phyloP scores from a whole-genome alignment of 1,140 invertebrate species.

The Agrilus planipennis region DNA sequence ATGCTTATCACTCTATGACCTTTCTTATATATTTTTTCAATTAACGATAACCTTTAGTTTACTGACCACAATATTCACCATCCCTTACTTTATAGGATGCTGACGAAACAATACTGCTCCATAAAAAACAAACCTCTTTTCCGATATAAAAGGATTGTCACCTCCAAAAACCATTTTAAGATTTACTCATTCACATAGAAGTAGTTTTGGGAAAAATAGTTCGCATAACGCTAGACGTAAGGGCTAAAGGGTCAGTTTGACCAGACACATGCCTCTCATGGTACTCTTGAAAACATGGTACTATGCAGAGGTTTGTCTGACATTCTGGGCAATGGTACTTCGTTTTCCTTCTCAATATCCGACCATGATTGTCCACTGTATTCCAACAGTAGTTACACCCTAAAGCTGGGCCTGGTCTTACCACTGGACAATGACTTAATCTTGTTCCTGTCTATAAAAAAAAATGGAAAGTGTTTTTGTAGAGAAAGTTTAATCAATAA shows the following conservation, averaged over 20 bases:
- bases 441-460: constrained; percentile 28
- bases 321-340: constrained; percentile 82
- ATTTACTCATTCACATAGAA: constrained; percentile 26
- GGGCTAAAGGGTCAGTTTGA: constrained; percentile 24
- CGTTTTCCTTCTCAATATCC: constrained; percentile 70
- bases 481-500: too few relatives aligned
- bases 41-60: too few relatives aligned
- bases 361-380: constrained; percentile 64
- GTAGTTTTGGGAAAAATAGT: constrained; percentile 36
- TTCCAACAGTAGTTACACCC: constrained; percentile 81
- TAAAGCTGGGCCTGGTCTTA: constrained; percentile 64
- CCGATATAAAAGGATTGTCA: too few relatives aligned
- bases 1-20: too few relatives aligned
- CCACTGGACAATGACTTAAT: constrained; percentile 61
- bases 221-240: constrained; percentile 28
- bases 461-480: constrained; percentile 5
- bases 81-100: too few relatives aligned
- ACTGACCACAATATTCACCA: too few relatives aligned
- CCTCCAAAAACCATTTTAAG: too few relatives aligned
- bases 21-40: too few relatives aligned
- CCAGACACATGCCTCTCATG: constrained; percentile 41
- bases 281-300: constrained; percentile 74
- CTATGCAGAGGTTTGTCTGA: constrained; percentile 74
- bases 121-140: too few relatives aligned
- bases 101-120: too few relatives aligned